These are phyloP conservation scores for Lepisosteus oculatus DNA, from an alignment of 2,113 vertebrate species.

Conservation along the genomic window DNA sequence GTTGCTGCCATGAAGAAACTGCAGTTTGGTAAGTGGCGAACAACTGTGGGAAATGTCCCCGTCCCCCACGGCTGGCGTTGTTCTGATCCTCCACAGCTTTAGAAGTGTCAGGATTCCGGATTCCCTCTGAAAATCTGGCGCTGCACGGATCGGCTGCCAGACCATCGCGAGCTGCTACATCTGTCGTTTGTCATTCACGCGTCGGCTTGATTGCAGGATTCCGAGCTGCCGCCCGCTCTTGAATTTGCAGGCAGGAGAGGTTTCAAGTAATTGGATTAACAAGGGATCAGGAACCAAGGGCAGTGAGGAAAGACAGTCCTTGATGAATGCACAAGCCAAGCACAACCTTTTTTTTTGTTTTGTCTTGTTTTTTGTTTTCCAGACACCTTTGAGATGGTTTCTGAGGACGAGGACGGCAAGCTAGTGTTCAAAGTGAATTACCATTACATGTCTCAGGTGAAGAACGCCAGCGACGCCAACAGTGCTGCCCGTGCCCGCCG, in stretches of 20 bases:
- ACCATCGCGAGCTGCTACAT: conserved; percentile 5
- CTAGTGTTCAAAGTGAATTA: conserved; percentile 97
- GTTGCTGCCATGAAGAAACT: conserved; percentile 95
- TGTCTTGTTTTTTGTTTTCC: not conserved
- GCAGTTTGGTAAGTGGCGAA: conserved; percentile 86
- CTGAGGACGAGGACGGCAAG: conserved; percentile 95
- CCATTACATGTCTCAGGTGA: conserved; percentile 99
- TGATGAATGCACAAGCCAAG: too few species aligned
- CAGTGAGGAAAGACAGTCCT: not conserved
- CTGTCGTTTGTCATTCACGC: conserved; percentile 28
- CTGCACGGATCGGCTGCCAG: not conserved
- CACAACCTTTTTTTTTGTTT: too few species aligned
- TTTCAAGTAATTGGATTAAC: conserved; percentile 31
- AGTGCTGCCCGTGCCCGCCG: conserved; percentile 91
- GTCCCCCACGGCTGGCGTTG: not conserved
- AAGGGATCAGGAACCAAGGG: not conserved
- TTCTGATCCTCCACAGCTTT: not conserved
- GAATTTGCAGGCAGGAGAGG: conserved; percentile 35
- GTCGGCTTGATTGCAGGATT: conserved; percentile 32
- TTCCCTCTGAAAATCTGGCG: not conserved
- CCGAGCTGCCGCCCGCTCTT: conserved; percentile 32
- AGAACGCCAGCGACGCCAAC: conserved; percentile 93
- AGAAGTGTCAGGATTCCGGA: not conserved
- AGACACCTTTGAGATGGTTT: conserved; percentile 99
- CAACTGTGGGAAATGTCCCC: too few species aligned